Base-by-base conservation (phyloP, 2,113 vertebrate species). In the Podilymbus podiceps region DNA sequence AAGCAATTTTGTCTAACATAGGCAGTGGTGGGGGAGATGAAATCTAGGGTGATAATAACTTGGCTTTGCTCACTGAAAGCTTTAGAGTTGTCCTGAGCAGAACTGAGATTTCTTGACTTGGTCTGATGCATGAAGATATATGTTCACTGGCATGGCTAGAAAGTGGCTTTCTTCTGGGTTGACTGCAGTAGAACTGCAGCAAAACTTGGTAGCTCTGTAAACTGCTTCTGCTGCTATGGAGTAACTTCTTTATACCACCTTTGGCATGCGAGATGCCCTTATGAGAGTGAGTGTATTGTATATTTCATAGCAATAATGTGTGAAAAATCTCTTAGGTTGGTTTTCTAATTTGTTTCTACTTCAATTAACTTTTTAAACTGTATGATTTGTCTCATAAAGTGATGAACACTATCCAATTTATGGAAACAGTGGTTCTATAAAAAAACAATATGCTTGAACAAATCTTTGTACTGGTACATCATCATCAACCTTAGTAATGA, bases 361-460 rank as follows among this genome's bases (percentile, higher is more conserved):
- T 97, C 93, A 96, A 93, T 98, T 97, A 98, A 95, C 88, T 97
- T 97, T 97, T 86, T 91, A 22, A 96, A 93, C 92, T 88, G 74
- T 56, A 14, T 92, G 72, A 91, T 94, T 97, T 97, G 95, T 97
- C 97, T 97, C 82, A 60, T 97, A 88, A 95, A 98, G 96, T 72
- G 97, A 98, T 97, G 97, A 98, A 98, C 97, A 83, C 98, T 98
- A 98, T 98, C 95, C 98, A 99, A 98, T 99, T 99, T 99, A 98
- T 98, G 96, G 97, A 96, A 97, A 96, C 96, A 97, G 98, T 97
- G 89, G 93, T 98, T 98, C 98, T 98, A 90, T 98, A 97, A 91
- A 97, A 98, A 97, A 97, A 95, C 96, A 97, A 95, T 96, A 85
- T 79, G 96, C 97, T 97, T 71, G 86, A 94, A 17, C 95, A 96